Percentiles rank a stretch among this genome's conserved stretches.
Evolutionary conservation across 2,797 vertebrate genomes (phyloP).

Genomic region (Xenopus petersii): DNA sequence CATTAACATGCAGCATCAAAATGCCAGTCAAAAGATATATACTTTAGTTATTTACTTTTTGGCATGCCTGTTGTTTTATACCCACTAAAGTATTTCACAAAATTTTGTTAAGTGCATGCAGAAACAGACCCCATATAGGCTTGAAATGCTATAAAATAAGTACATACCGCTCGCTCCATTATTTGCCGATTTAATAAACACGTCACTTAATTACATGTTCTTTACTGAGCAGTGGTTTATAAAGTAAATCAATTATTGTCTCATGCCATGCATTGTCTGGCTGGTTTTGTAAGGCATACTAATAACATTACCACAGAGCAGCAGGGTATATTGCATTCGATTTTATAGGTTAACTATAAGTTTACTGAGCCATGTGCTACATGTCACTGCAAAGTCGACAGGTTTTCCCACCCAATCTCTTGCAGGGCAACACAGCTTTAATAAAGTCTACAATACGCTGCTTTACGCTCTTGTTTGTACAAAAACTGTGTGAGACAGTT

Average conservation of each 20-base stretch:
- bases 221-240: slow-evolving; percentile 45
- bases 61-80: neutral
- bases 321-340: slow-evolving; percentile 39
- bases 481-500: neutral
- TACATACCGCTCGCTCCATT: slow-evolving; percentile 37
- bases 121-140: slow-evolving; percentile 42
- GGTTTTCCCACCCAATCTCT: slow-evolving; percentile 13
- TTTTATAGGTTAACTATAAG: slow-evolving; percentile 45
- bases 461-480: neutral
- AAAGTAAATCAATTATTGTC: slow-evolving; percentile 48
- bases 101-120: slow-evolving; percentile 21
- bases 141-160: slow-evolving; percentile 42
- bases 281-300: slow-evolving; percentile 31
- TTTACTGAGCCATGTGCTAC: slow-evolving; percentile 48
- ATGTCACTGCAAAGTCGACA: slow-evolving; percentile 29
- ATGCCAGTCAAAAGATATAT: no score
- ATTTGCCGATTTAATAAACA: slow-evolving; percentile 46
- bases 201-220: slow-evolving; percentile 47
- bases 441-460: neutral
- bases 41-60: slow-evolving; percentile 5
- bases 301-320: slow-evolving; percentile 42
- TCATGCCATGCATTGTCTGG: slow-evolving; percentile 42
- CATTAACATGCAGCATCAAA: no score
- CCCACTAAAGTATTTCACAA: slow-evolving; percentile 22
- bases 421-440: neutral